These are phyloP conservation scores for Himalopsyche japonica DNA, from an alignment of 2,888 invertebrate genomes.

Conservation along the genomic window DNA sequence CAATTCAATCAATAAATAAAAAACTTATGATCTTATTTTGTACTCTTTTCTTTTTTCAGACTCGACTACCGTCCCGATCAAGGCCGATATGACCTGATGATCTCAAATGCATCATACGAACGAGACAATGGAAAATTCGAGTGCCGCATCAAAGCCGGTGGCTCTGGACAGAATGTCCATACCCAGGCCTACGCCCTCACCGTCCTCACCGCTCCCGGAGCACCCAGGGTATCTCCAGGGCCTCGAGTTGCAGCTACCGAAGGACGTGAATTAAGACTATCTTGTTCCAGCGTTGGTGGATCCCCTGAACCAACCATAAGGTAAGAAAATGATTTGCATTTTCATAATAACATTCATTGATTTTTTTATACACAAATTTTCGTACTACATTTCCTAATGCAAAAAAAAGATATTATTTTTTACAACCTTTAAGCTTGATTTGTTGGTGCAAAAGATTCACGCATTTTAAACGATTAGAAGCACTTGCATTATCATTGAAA, in stretches of 20 bases:
- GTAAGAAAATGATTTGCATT: slow-evolving; percentile 53
- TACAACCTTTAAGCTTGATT: no score
- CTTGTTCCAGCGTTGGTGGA: slow-evolving; percentile 84
- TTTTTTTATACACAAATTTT: not conserved
- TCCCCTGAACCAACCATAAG: slow-evolving; percentile 87
- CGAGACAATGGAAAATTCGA: slow-evolving; percentile 91
- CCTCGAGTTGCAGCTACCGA: slow-evolving; percentile 80
- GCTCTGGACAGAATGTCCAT: slow-evolving; percentile 81
- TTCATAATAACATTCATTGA: slow-evolving; percentile 38
- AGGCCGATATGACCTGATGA: slow-evolving; percentile 83
- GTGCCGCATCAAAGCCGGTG: slow-evolving; percentile 83
- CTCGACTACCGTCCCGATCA: slow-evolving; percentile 77
- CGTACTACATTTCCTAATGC: no score
- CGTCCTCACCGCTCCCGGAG: slow-evolving; percentile 81
- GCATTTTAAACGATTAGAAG: no score
- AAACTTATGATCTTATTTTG: no score
- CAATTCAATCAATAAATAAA: no score
- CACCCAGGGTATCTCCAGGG: slow-evolving; percentile 77
- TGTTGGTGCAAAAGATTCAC: no score
- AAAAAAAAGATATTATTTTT: no score
- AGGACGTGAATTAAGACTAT: slow-evolving; percentile 73
- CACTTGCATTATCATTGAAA: no score
- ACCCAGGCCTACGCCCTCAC: slow-evolving; percentile 82
- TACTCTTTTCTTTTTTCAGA: slow-evolving; percentile 56
- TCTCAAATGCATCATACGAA: slow-evolving; percentile 86